Base-by-base conservation (phyloP, 2,797 vertebrate species). In the Dicrostonyx torquatus region DNA sequence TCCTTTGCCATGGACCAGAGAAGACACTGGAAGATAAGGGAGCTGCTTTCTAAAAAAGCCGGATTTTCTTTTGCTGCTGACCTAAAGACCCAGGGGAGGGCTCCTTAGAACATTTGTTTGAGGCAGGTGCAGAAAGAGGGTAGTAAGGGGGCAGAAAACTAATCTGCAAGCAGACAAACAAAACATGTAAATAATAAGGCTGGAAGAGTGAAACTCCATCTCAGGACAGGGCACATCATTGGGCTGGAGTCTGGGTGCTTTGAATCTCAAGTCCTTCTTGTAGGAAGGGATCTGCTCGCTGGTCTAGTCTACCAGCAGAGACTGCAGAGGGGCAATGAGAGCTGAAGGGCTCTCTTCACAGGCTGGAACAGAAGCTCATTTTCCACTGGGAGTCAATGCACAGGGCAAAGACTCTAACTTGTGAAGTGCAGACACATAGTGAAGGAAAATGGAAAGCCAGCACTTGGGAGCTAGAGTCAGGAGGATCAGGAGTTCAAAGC, bases 131-230 rank as follows among this genome's bases (percentile, higher is more conserved):
- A 45, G 55, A 78, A n/a, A 93, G 7, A 60, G 34, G 60, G 90
- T 82, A 80, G 60, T 48, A 87, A 90, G 37, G 26, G 31, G 87
- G 60, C 43, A 68, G 50, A 82, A 79, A 85, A 94, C 77, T 34
- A 22, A 90, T 13, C 1, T 50, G 58, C 18, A 8, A 22, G 15
- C 43, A 40, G 64, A 76, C 72, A 72, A 89, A 37, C 37, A 87
- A 79, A 87, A 76, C 31, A 29, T 4, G 50, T 34, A 75, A 90
- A 37, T 14, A 83, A 26, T 29, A 29, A 34, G 82, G 18, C 15
- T 45, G 70, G 77, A 76, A 20, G 50, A 53, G 68, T 55, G 78
- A 75, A 83, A 85, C 8, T 8, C 1, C 37, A 55, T 24, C 31
- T 83, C 83, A 62, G 62, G 43, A 75, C 20, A 29, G 37, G 53